Evolutionary conservation across 2,797 vertebrate genomes (phyloP), one percentile per base, ranked within the genome.

Genomic region (Molossus alvarezi): DNA sequence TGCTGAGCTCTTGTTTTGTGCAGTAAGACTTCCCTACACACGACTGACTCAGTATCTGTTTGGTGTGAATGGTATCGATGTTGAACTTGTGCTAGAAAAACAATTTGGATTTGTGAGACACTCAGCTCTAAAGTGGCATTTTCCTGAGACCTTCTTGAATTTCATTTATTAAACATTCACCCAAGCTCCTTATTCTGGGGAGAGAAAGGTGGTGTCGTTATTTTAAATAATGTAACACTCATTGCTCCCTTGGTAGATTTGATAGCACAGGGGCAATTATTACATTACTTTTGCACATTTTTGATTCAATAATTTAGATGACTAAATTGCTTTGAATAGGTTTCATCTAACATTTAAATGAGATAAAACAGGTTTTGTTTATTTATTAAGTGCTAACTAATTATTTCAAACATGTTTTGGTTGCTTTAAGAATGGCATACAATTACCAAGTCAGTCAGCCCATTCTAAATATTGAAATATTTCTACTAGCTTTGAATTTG

Each of bases 31-130:
- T 97, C 82, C 48, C 48, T 97, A 90, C 88, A 79, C 2, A 14
- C 93, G 95, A 97, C 76, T 77, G 62, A 85, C 37, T 96, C 92
- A 58, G 60, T 97, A 57, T 97, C 94, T 97, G 27, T 87, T 97
- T 98, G 95, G 23, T 97, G 85, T 96, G 85, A 91, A 88, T 94
- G 67, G 33, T 64, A 57, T 92, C 48, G 7, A 27, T 97, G 48
- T 95, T 98, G 92, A 91, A 89, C 9, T 91, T 71, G 72, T 62
- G 62, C 91, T 97, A 95, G 4, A 73, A 97, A 96, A 97, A 95
- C 95, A 95, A 27, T 96, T 96, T 97, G 62, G 94, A 73, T 92
- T 90, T 65, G 82, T 75, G 65, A 97, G 79, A 94, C 58, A 84
- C 33, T n/a, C 67, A 95, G 0, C 96, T 96, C 58, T 90, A 65